These are phyloP conservation scores for Lasiurus cinereus DNA, from an alignment of 2,113 vertebrate species.

Conservation along the genomic window DNA sequence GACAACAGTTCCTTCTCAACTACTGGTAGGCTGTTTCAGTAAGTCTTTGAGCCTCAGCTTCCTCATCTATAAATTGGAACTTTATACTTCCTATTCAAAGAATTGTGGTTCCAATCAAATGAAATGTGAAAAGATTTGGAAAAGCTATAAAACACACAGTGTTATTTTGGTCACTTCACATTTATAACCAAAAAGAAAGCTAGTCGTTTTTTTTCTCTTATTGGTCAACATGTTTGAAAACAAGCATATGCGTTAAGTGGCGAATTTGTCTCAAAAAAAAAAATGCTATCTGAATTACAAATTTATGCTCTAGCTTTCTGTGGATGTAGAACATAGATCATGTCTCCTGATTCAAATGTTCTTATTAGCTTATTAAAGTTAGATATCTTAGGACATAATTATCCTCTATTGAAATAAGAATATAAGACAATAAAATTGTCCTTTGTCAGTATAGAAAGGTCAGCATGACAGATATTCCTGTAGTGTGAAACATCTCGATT, in stretches of 20 bases:
- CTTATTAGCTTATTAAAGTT: constrained; percentile 43
- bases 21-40: neutral
- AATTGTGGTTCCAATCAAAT: neutral
- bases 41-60: neutral
- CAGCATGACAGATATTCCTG: neutral
- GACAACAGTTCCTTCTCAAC: neutral
- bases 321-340: neutral
- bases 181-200: constrained; percentile 3
- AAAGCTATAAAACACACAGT: neutral
- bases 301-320: neutral
- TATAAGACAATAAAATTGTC: constrained; percentile 14
- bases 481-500: neutral
- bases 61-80: neutral
- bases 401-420: neutral
- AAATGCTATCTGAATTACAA: neutral
- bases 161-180: constrained; percentile 26
- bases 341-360: neutral
- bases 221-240: constrained; percentile 12
- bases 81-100: neutral
- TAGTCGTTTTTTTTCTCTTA: constrained; percentile 19
- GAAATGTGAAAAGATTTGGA: neutral
- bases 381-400: constrained; percentile 38
- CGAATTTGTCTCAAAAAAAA: neutral
- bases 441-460: neutral
- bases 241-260: neutral